These are phyloP conservation scores for Cactoblastis cactorum DNA, from an alignment of 2,888 invertebrate genomes.

Conservation along the genomic window DNA sequence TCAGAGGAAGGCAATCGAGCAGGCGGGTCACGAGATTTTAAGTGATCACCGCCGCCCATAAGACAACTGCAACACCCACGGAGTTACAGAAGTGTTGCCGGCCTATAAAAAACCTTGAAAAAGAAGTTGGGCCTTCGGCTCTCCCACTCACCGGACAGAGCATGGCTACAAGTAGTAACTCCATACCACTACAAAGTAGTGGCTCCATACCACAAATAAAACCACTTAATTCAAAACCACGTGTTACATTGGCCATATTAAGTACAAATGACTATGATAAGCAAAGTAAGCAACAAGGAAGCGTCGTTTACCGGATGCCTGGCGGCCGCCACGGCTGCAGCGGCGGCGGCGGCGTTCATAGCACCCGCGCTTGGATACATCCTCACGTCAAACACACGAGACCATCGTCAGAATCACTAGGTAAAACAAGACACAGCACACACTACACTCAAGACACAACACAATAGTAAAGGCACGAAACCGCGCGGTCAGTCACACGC, in stretches of 20 bases:
- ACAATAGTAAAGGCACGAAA: slow-evolving; percentile 50
- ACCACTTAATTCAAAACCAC: neutral
- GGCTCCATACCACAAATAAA: neutral
- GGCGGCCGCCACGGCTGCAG: slow-evolving; percentile 90
- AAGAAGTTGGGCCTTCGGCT: no score
- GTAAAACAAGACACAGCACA: slow-evolving; percentile 61
- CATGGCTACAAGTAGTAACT: no score
- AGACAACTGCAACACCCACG: no score
- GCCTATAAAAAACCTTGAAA: no score
- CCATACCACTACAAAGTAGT: no score
- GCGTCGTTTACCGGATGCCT: slow-evolving; percentile 88
- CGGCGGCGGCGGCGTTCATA: slow-evolving; percentile 91
- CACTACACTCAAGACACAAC: slow-evolving; percentile 67
- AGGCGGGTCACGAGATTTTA: no score
- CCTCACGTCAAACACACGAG: slow-evolving; percentile 77
- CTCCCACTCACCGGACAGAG: no score
- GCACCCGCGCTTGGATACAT: slow-evolving; percentile 92
- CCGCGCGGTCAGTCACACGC: slow-evolving; percentile 62
- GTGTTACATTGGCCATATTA: slow-evolving; percentile 19
- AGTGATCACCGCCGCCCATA: no score
- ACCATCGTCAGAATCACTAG: slow-evolving; percentile 60
- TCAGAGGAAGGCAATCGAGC: no score
- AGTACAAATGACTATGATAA: slow-evolving; percentile 16
- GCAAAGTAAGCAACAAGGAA: slow-evolving; percentile 28
- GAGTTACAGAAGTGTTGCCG: no score